phyloP scores from a whole-genome alignment of 2,113 vertebrate genomes.

The Salvelinus alpinus region DNA sequence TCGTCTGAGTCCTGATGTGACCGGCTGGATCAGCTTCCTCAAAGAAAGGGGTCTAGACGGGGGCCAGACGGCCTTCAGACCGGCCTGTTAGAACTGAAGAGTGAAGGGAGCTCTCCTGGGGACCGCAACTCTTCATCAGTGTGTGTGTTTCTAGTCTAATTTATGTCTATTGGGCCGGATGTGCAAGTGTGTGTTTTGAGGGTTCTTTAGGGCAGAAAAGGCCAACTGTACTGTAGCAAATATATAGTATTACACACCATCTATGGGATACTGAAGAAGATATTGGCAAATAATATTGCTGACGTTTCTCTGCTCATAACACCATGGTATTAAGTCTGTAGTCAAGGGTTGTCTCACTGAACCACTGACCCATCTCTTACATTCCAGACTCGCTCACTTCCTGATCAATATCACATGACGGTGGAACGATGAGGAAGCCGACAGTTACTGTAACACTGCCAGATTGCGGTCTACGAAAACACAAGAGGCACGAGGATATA shows the following conservation, averaged over 20 bases:
- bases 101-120: background rate
- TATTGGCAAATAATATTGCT: no score
- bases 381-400: background rate
- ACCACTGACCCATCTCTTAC: background rate
- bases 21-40: background rate
- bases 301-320: no score
- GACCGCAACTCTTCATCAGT: background rate
- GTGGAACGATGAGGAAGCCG: background rate
- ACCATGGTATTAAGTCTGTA: background rate
- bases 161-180: background rate
- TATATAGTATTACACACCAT: no score
- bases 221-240: no score
- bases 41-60: background rate
- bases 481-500: background rate
- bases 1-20: background rate
- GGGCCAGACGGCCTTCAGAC: background rate
- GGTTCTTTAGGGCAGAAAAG: no score
- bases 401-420: slow-evolving; percentile 3
- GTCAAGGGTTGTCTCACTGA: background rate
- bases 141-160: background rate
- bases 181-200: background rate
- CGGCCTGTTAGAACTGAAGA: background rate
- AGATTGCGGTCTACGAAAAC: background rate
- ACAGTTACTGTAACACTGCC: background rate
- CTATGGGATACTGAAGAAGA: no score